Conservation (phyloP, 2,888 invertebrate genomes). For the Torymus texanus region DNA sequence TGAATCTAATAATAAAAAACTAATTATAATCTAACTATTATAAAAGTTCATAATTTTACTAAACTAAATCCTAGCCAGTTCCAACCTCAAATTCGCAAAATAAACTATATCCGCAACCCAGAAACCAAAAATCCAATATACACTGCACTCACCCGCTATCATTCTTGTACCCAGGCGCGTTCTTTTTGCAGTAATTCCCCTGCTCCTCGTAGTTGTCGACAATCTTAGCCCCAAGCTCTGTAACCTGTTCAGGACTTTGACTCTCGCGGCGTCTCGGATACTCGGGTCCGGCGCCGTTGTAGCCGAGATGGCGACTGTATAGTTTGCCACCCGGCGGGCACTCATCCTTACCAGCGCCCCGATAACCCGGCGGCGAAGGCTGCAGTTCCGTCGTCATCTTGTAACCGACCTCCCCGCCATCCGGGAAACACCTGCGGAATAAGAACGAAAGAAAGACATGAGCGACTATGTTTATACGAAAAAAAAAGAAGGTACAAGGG, state of each 20-base stretch:
- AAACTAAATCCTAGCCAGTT: neutral
- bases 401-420: slow-evolving; percentile 74
- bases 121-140: neutral
- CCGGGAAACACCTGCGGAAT: slow-evolving; percentile 71
- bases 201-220: slow-evolving; percentile 61
- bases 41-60: neutral
- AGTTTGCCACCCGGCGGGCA: slow-evolving; percentile 62
- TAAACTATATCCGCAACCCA: slow-evolving; percentile 45
- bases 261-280: slow-evolving; percentile 48
- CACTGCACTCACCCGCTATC: slow-evolving; percentile 72
- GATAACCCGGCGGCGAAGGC: slow-evolving; percentile 74
- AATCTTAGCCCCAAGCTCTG: slow-evolving; percentile 58
- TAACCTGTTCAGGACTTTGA: slow-evolving; percentile 56
- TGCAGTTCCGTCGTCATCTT: slow-evolving; percentile 75
- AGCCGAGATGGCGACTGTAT: slow-evolving; percentile 46
- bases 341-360: slow-evolving; percentile 71
- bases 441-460: neutral
- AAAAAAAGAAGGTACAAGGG: too few relatives aligned
- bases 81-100: slow-evolving; percentile 20
- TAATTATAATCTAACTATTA: too few relatives aligned
- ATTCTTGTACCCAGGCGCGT: slow-evolving; percentile 73
- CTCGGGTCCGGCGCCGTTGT: neutral
- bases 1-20: too few relatives aligned
- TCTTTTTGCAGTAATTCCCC: slow-evolving; percentile 69
- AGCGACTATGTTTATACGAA: too few relatives aligned